Evolutionary conservation across 35 echinoderm and acorn worm species (phyloP).

Genomic region (Acanthaster planci): DNA sequence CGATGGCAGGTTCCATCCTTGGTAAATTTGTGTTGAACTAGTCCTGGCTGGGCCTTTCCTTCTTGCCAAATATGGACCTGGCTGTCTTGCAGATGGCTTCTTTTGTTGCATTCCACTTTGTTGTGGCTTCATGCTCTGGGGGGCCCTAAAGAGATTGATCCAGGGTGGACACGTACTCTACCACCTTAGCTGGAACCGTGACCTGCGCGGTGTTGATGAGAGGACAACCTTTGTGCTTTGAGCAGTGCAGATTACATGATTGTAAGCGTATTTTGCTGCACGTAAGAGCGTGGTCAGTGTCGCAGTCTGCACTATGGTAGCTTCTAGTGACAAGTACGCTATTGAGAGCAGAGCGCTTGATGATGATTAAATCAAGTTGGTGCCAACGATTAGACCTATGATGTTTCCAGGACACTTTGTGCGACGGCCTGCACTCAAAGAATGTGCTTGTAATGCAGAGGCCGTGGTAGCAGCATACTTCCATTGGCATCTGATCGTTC

Average conservation of each 20-base stretch:
- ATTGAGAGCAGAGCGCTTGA: not conserved
- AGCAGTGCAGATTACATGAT: not conserved
- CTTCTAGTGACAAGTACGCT: conserved; percentile 41
- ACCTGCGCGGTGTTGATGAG: no score
- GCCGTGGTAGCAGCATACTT: conserved; percentile 43
- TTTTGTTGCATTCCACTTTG: no score
- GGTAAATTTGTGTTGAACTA: no score
- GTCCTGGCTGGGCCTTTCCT: no score
- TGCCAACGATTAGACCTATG: conserved; percentile 40
- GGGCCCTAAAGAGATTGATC: no score
- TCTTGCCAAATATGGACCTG: no score
- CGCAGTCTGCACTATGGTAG: conserved; percentile 69
- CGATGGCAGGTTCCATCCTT: no score
- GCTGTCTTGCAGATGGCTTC: no score
- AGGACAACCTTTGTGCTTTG: conserved; percentile 9
- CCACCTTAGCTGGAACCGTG: no score
- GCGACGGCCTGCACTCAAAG: not conserved
- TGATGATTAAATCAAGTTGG: conserved; percentile 46
- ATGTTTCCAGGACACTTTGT: conserved; percentile 57
- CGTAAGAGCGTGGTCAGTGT: conserved; percentile 59
- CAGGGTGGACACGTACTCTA: no score
- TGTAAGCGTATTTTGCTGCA: conserved; percentile 41
- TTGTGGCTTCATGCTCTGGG: no score
- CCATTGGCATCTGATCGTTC: conserved; percentile 39
- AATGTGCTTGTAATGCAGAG: no score